A percentile compares a stretch with the other conserved stretches of the same genome.
Evolutionary conservation across 2,797 vertebrate genomes (phyloP).

Genomic region (Fistularia tabacaria): DNA sequence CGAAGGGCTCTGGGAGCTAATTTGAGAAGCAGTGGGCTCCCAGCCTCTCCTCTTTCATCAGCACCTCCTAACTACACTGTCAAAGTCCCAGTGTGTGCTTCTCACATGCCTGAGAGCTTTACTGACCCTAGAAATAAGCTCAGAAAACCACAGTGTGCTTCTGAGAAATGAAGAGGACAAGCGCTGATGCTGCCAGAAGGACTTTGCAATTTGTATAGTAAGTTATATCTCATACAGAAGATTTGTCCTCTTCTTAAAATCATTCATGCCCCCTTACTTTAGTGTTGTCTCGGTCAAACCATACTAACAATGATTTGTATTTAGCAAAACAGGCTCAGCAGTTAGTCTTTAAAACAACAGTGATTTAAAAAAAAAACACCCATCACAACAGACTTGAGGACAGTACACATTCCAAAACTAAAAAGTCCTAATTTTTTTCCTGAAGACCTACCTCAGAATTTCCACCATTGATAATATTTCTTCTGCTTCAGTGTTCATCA

Average conservation of each 20-base stretch:
- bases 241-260: slow-evolving; percentile 3
- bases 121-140: slow-evolving; percentile 59
- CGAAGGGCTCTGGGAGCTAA: slow-evolving; percentile 61
- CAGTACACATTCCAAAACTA: no score
- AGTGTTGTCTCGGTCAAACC: slow-evolving; percentile 1
- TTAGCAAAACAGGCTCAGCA: no score
- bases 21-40: slow-evolving; percentile 68
- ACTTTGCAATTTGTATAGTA: slow-evolving; percentile 16
- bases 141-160: slow-evolving; percentile 16
- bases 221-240: slow-evolving; percentile 3
- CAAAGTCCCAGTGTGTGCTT: slow-evolving; percentile 52
- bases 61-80: slow-evolving; percentile 77
- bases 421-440: no score
- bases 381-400: no score
- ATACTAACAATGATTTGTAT: background rate
- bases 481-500: no score
- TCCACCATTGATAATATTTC: no score
- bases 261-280: background rate
- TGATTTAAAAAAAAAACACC: no score
- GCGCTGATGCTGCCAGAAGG: slow-evolving; percentile 7
- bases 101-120: slow-evolving; percentile 50
- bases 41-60: slow-evolving; percentile 77
- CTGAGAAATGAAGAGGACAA: slow-evolving; percentile 32
- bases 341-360: no score
- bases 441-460: no score